Evolutionary conservation across 2,888 invertebrate genomes (phyloP).

Genomic region (Sussaba pulchella): DNA sequence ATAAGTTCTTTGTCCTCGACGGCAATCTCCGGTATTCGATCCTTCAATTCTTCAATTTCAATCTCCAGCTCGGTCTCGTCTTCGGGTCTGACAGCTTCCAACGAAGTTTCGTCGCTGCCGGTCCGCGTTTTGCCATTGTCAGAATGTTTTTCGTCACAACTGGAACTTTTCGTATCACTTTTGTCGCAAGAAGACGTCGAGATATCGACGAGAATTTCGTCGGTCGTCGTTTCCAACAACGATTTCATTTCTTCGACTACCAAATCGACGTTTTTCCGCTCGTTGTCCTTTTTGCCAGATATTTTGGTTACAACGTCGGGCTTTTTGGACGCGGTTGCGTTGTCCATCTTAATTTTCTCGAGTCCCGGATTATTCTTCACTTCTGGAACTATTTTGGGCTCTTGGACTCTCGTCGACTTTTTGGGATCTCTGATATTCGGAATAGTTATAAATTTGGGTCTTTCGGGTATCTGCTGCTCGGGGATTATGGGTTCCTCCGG

Average conservation of each 20-base stretch:
- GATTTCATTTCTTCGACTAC: slow-evolving; percentile 38
- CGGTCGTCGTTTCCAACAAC: slow-evolving; percentile 37
- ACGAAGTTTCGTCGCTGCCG: slow-evolving; percentile 45
- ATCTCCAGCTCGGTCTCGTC: slow-evolving; percentile 75
- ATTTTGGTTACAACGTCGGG: slow-evolving; percentile 66
- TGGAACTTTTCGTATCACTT: neutral
- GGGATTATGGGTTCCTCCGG: slow-evolving; percentile 69
- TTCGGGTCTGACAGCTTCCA: slow-evolving; percentile 65
- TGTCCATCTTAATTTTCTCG: slow-evolving; percentile 74
- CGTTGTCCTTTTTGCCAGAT: slow-evolving; percentile 54
- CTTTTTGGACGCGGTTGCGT: slow-evolving; percentile 34
- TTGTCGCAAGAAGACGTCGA: slow-evolving; percentile 18
- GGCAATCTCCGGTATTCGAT: slow-evolving; percentile 72
- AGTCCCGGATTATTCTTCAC: slow-evolving; percentile 64
- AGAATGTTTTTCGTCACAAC: slow-evolving; percentile 23
- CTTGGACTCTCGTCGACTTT: slow-evolving; percentile 69
- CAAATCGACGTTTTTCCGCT: slow-evolving; percentile 48
- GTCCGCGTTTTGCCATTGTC: slow-evolving; percentile 28
- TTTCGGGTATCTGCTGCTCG: slow-evolving; percentile 70
- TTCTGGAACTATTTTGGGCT: slow-evolving; percentile 73
- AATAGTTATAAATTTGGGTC: slow-evolving; percentile 81
- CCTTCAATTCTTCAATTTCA: slow-evolving; percentile 74
- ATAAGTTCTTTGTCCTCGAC: slow-evolving; percentile 79
- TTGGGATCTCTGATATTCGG: slow-evolving; percentile 81
- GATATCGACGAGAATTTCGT: slow-evolving; percentile 30